A percentile compares a stretch with the other conserved stretches of the same genome.
These are phyloP conservation scores for Pterostichus niger DNA, from an alignment of 2,888 invertebrate species.

Conservation along the genomic window DNA sequence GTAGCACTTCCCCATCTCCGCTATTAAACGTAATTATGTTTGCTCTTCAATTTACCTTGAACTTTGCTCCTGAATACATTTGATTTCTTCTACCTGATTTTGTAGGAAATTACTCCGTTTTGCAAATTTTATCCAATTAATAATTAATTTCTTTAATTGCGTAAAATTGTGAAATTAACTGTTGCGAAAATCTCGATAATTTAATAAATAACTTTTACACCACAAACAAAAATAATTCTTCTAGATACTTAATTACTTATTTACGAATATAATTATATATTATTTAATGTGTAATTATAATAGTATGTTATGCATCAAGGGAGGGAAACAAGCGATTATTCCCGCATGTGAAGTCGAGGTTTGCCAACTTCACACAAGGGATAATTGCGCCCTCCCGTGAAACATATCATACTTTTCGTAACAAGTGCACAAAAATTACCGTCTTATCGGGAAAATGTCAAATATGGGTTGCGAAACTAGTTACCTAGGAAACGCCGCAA, in stretches of 20 bases:
- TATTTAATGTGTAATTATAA: neutral
- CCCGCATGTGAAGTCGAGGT: no score
- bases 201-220: conserved; percentile 5
- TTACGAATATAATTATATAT: no score
- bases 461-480: no score
- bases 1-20: neutral
- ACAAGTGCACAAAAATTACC: no score
- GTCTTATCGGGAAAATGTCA: no score
- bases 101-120: conserved; percentile 25
- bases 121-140: conserved; percentile 2
- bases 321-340: no score
- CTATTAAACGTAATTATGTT: conserved; percentile 38
- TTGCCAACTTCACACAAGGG: no score
- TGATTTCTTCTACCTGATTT: conserved; percentile 2
- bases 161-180: neutral
- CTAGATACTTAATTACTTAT: neutral
- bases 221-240: neutral
- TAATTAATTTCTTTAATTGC: conserved; percentile 13
- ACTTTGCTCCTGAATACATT: conserved; percentile 5
- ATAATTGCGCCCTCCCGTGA: no score
- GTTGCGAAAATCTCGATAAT: conserved; percentile 10
- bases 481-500: no score
- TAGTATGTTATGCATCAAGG: no score
- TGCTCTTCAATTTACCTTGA: conserved; percentile 40
- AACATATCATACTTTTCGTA: no score